Base-by-base conservation (phyloP, 1,140 invertebrate genomes). In the Diabrotica undecimpunctata region DNA sequence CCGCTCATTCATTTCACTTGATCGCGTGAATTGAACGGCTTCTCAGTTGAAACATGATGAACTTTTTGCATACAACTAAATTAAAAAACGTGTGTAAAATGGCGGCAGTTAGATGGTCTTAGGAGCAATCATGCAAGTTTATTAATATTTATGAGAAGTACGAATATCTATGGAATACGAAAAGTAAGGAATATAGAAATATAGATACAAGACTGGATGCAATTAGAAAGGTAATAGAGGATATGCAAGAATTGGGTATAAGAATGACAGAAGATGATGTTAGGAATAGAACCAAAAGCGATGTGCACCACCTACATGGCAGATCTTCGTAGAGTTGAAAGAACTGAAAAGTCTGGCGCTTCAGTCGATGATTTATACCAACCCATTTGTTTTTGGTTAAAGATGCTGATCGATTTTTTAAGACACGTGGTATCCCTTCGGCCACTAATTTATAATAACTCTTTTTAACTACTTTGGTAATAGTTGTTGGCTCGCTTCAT, bases 141-240 rank as follows among this genome's bases (percentile, higher is more conserved):
- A n/a, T n/a, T n/a, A n/a, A n/a, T n/a, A n/a, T n/a, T n/a, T n/a
- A n/a, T n/a, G n/a, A n/a, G n/a, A n/a, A 50, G n/a, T 50, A 50
- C n/a, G 46, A 50, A 50, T 50, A n/a, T 50, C 46, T 50, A 50
- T 50, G 46, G 46, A 50, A 50, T 50, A 50, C 46, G 46, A 50
- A 50, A 50, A 50, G 46, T 50, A 50, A 50, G 7, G 46, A 50
- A 50, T 50, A 50, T 50, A 50, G 46, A 50, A 50, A 50, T 50
- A 50, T 7, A 50, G 46, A 50, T 50, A n/a, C 46, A 8, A 50
- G 46, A 50, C 7, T 7, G 46, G 7, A 7, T 50, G 46, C n/a
- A 50, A 50, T 50, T 50, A 50, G 46, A n/a, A 50, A n/a, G n/a
- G n/a, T 50, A 50, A 50, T 50, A 50, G 46, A 50, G n/a, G 46